Conservation (phyloP, 2,888 invertebrate genomes). For the Aphrophora alni region DNA sequence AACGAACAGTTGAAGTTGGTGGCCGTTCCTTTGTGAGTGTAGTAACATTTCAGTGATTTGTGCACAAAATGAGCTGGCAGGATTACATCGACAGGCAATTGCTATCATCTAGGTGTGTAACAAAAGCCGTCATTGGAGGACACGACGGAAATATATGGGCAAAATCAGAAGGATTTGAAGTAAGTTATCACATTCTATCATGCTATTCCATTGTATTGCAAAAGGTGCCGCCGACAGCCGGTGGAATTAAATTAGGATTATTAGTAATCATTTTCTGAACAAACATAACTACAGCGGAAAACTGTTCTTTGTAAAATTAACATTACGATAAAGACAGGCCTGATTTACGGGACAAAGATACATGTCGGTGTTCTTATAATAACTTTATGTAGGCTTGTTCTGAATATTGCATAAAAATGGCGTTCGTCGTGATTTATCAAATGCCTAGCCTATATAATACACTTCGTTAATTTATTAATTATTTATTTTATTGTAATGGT, state of each 20-base stretch:
- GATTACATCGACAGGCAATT: constrained; percentile 98
- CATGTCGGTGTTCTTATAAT: too few species aligned
- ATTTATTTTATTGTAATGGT: not conserved
- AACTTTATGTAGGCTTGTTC: not conserved
- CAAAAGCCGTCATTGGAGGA: constrained; percentile 93
- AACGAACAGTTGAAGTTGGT: constrained; percentile 28
- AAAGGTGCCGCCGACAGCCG: not conserved
- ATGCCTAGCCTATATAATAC: not conserved
- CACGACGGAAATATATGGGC: constrained; percentile 96
- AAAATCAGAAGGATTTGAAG: constrained; percentile 91
- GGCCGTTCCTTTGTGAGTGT: constrained; percentile 32
- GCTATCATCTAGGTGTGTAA: constrained; percentile 92
- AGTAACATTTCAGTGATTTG: constrained; percentile 42
- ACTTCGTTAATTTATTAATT: too few species aligned
- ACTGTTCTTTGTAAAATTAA: not conserved
- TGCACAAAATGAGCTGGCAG: constrained; percentile 90
- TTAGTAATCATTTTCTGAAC: not conserved
- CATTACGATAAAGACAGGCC: too few species aligned
- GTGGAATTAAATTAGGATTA: not conserved
- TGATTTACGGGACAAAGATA: too few species aligned
- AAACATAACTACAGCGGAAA: not conserved
- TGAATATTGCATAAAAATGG: constrained; percentile 2
- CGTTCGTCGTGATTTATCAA: not conserved
- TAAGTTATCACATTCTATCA: constrained; percentile 64
- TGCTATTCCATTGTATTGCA: not conserved